These are phyloP conservation scores for Eupithecia vulgata DNA, from an alignment of 2,888 invertebrate genomes.

Conservation along the genomic window DNA sequence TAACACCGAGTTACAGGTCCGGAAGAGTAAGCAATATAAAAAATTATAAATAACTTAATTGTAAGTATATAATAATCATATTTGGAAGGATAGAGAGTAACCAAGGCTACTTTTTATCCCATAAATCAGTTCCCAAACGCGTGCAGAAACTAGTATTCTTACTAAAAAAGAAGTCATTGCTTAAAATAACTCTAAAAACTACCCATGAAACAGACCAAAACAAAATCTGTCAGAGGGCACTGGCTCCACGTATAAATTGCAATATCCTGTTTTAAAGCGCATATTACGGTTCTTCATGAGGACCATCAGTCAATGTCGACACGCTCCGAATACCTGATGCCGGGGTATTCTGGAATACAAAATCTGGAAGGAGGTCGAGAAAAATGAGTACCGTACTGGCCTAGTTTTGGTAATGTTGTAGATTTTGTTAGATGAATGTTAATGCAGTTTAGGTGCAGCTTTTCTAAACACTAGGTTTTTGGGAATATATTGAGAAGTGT, in stretches of 20 bases:
- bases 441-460: neutral
- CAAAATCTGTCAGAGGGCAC: neutral
- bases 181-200: neutral
- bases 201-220: neutral
- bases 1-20: too few species aligned
- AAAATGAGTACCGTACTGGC: slow-evolving; percentile 26
- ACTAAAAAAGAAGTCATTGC: neutral
- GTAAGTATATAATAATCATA: too few species aligned
- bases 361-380: slow-evolving; percentile 33
- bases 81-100: too few species aligned
- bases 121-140: too few species aligned
- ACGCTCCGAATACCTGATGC: slow-evolving; percentile 62
- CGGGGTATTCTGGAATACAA: slow-evolving; percentile 11
- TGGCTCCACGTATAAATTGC: slow-evolving; percentile 31
- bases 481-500: too few species aligned
- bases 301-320: slow-evolving; percentile 63
- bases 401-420: slow-evolving; percentile 1
- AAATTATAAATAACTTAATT: too few species aligned
- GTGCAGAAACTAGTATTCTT: too few species aligned
- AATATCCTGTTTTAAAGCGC: slow-evolving; percentile 32
- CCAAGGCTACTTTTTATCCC: too few species aligned
- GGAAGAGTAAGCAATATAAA: too few species aligned
- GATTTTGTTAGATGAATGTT: neutral
- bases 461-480: too few species aligned
- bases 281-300: slow-evolving; percentile 43